Evolutionary conservation across 2,113 vertebrate genomes (phyloP).

Genomic region (Nansenia antarctica): DNA sequence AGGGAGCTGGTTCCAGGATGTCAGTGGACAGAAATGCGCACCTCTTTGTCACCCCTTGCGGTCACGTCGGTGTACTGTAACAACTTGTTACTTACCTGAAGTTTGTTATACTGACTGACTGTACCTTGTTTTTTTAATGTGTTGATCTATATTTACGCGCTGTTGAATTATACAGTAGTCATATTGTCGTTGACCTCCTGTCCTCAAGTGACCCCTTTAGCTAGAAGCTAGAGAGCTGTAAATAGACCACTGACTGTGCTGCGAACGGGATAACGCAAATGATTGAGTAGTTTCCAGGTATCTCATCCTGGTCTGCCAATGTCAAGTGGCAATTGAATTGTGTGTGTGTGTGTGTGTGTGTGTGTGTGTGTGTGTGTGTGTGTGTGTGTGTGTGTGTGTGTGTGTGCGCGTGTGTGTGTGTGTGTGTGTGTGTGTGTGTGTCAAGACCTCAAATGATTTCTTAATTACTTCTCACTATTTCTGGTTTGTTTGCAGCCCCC

Average conservation of each 20-base stretch:
- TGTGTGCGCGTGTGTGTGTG: no score
- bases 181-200: background rate
- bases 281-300: no score
- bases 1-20: conserved; percentile 21
- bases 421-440: no score
- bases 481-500: conserved; percentile 65
- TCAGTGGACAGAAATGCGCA: conserved; percentile 9
- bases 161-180: background rate
- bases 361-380: no score
- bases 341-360: no score
- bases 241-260: background rate
- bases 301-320: no score
- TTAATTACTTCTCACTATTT: no score
- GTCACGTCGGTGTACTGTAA: background rate
- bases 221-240: background rate
- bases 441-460: no score
- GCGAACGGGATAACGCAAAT: background rate
- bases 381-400: no score
- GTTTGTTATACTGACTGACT: background rate
- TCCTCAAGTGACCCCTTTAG: background rate
- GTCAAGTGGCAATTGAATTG: no score
- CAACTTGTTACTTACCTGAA: no score
- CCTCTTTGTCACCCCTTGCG: background rate
- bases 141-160: background rate
- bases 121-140: background rate